Evolutionary conservation across 2,113 vertebrate species (phyloP).

Genomic region (cat (Felis catus)): F.catus_Fca126_mat1.0 CM031427.1:3492001-3492500

Average conservation of each 20-base stretch:
- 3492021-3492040: fast-evolving
- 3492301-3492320: background rate
- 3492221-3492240: background rate
- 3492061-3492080: fast-evolving
- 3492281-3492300: fast-evolving
- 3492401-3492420: too few species aligned
- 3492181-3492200: fast-evolving
- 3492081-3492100: too few species aligned
- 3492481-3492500: too few species aligned
- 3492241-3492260: background rate
- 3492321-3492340: fast-evolving
- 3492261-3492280: fast-evolving
- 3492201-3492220: background rate
- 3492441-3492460: background rate
- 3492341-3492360: fast-evolving
- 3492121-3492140: too few species aligned
- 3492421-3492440: background rate
- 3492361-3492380: background rate
- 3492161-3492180: fast-evolving
- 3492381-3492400: background rate
- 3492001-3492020: fast-evolving
- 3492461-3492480: too few species aligned
- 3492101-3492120: background rate
- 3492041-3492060: fast-evolving
- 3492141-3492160: too few species aligned